Evolutionary conservation across 2,888 invertebrate genomes (phyloP).

Genomic region (Drosophila paranaensis): DNA sequence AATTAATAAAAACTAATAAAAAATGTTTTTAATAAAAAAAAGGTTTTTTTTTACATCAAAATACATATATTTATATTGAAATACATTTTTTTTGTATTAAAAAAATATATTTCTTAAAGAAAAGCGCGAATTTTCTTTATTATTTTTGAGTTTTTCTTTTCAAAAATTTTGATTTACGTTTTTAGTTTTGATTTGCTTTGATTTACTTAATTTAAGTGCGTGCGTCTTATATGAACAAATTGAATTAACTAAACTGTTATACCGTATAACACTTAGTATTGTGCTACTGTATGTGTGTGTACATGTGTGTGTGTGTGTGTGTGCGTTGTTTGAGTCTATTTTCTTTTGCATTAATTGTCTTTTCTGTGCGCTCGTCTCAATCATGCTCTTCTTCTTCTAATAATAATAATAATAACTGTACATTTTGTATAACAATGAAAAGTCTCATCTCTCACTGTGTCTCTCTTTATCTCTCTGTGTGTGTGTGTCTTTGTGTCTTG

Average conservation of each 20-base stretch:
- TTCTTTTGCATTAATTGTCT: conserved; percentile 30
- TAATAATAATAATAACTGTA: conserved; percentile 30
- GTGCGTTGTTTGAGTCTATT: conserved; percentile 18
- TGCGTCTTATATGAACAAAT: conserved; percentile 28
- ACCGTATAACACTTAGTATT: conserved; percentile 16
- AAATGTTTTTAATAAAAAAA: not conserved
- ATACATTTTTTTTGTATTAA: conserved; percentile 22
- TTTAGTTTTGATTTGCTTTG: conserved; percentile 22
- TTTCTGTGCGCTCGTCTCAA: conserved; percentile 28
- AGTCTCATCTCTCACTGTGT: conserved; percentile 23
- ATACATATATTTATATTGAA: conserved; percentile 28
- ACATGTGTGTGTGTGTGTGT: conserved; percentile 18
- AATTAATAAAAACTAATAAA: not conserved
- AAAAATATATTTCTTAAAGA: conserved; percentile 20
- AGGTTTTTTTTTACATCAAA: not conserved
- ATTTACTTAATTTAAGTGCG: conserved; percentile 49
- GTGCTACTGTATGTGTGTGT: conserved; percentile 27
- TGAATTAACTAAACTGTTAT: conserved; percentile 11
- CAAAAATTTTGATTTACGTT: conserved; percentile 17
- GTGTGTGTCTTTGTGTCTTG: conserved; percentile 16
- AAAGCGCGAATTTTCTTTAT: conserved; percentile 42
- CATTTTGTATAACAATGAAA: conserved; percentile 16
- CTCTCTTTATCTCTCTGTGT: conserved; percentile 7
- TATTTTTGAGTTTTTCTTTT: conserved; percentile 33
- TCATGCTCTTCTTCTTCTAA: conserved; percentile 18